Evolutionary conservation across 2,888 invertebrate genomes (phyloP).

Genomic region (Sipunculus nudus): DNA sequence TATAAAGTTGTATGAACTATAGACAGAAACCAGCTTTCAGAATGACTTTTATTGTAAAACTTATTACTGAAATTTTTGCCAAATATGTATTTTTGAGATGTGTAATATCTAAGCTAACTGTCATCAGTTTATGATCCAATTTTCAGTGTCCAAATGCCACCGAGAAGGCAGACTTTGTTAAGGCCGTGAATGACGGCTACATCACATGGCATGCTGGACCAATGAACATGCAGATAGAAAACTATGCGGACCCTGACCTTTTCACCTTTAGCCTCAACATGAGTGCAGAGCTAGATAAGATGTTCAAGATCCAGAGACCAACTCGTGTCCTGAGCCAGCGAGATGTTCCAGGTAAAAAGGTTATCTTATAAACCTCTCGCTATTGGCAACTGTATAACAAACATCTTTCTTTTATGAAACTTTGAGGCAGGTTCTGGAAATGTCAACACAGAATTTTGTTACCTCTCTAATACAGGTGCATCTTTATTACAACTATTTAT

Average conservation of each 20-base stretch:
- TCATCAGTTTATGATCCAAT: no score
- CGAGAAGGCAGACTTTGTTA: constrained; percentile 39
- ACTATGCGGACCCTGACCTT: constrained; percentile 46
- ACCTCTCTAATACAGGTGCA: no score
- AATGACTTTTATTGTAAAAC: no score
- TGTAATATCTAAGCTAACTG: constrained; percentile 7
- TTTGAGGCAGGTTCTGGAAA: no score
- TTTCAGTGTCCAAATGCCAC: constrained; percentile 52
- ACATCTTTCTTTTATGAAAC: no score
- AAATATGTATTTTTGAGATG: no score
- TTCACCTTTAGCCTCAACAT: constrained; percentile 51
- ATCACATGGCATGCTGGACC: constrained; percentile 62
- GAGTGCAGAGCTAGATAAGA: constrained; percentile 45
- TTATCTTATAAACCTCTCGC: neutral
- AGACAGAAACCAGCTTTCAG: no score
- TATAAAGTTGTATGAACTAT: no score
- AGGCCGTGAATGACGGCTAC: constrained; percentile 46
- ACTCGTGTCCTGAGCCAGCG: constrained; percentile 54
- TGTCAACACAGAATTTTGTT: no score
- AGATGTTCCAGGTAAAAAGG: constrained; percentile 57
- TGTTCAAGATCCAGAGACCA: constrained; percentile 46
- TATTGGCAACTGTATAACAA: no score
- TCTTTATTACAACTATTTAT: no score
- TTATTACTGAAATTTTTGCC: no score
- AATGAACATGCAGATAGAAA: constrained; percentile 64